Evolutionary conservation across 2,797 vertebrate genomes (phyloP).

Genomic region (Pangasius djambal): DNA sequence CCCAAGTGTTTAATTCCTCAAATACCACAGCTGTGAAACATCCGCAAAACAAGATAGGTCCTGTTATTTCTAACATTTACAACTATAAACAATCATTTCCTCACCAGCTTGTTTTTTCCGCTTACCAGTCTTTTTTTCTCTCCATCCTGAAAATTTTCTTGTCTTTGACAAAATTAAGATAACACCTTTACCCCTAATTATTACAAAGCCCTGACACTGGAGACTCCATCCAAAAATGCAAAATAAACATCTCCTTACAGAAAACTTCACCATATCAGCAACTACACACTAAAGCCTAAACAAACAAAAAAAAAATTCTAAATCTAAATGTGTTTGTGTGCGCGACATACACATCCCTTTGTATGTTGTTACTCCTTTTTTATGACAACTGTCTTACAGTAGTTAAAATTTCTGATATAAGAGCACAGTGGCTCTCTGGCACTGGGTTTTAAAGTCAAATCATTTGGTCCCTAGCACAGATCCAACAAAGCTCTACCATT

Average conservation of each 20-base stretch:
- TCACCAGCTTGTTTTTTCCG: not conserved
- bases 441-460: not conserved
- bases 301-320: not conserved
- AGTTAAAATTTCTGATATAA: not conserved
- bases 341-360: not conserved
- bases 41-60: not conserved
- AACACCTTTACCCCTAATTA: not conserved
- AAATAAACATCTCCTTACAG: not conserved
- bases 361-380: too few relatives aligned
- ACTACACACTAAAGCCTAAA: not conserved
- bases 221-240: not conserved
- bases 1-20: not conserved
- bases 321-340: not conserved
- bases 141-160: not conserved
- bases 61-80: not conserved
- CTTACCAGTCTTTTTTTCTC: not conserved
- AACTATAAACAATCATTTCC: not conserved
- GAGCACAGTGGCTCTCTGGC: not conserved
- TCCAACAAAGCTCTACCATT: not conserved
- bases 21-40: slow-evolving; percentile 8
- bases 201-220: not conserved
- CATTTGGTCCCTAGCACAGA: not conserved
- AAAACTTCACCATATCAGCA: not conserved
- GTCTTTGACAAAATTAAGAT: not conserved
- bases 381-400: not conserved